Percentiles rank a stretch among this genome's conserved stretches.
Conservation (phyloP, 2,113 vertebrate species). For the Campylomormyrus tamandua region DNA sequence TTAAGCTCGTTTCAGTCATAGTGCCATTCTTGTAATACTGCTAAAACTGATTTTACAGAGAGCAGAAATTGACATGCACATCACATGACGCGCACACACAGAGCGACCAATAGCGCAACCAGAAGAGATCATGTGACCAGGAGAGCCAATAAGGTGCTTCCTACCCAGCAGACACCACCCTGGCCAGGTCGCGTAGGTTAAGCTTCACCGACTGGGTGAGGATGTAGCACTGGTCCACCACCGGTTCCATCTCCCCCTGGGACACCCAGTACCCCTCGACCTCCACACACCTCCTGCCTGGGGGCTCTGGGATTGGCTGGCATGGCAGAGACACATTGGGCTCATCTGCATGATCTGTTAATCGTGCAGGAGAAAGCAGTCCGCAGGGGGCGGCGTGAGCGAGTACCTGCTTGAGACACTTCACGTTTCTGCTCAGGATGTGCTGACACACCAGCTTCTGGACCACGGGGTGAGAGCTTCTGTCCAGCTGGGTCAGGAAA, state of each 20-base stretch:
- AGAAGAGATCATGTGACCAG: not conserved
- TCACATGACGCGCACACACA: not conserved
- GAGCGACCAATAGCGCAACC: not conserved
- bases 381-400: too few relatives aligned
- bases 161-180: conserved; percentile 89
- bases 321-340: conserved; percentile 13
- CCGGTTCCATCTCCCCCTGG: conserved; percentile 76
- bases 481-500: conserved; percentile 90
- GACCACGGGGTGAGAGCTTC: conserved; percentile 79
- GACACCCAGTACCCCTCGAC: conserved; percentile 93
- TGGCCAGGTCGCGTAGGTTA: conserved; percentile 83
- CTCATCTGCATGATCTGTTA: not conserved
- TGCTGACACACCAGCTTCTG: conserved; percentile 83
- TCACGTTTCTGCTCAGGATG: conserved; percentile 75
- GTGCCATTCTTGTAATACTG: not conserved
- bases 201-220: conserved; percentile 88
- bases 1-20: not conserved
- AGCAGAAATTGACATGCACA: not conserved
- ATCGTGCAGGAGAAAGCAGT: not conserved
- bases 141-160: conserved; percentile 24
- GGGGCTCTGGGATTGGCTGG: conserved; percentile 81
- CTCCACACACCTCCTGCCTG: conserved; percentile 61
- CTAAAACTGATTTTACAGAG: not conserved
- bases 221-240: conserved; percentile 78
- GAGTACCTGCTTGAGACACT: conserved; percentile 81